Evolutionary conservation across 2,888 invertebrate species (phyloP), one percentile per base, ranked within the genome.

Genomic region (Limnephilus marmoratus): DNA sequence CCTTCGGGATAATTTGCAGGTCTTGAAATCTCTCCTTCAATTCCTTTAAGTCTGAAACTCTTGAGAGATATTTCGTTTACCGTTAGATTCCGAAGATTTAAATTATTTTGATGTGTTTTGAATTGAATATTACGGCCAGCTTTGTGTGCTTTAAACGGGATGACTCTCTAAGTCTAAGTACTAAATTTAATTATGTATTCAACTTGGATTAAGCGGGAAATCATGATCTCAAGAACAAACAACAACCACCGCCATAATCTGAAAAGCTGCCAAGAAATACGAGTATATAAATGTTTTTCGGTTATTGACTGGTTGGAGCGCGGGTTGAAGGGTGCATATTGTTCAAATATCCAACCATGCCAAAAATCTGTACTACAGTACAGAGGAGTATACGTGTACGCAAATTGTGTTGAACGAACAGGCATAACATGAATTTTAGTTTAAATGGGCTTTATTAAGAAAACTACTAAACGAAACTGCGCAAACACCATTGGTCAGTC

Each of bases 251-350:
- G 9, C 24, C n/a, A 7, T 68, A n/a, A 68, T 68, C 68, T 68
- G 68, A 68, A 68, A 68, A n/a, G 68, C n/a, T 68, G 68, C 68
- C 68, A 68, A 68, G 68, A 68, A 68, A 68, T 68, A n/a, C n/a
- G n/a, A n/a, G n/a, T n/a, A 31, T 31, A 68, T 68, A 68, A 68
- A 68, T 68, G 68, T 24, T 5, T 24, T 68, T 68, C n/a, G 68
- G 68, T n/a, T 68, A 68, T 68, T n/a, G 68, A 68, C 68, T 68
- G 68, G 68, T 68, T 68, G 24, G 24, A n/a, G 68, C n/a, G 9
- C 24, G 68, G 68, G 24, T n/a, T 68, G 68, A 68, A 68, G 68
- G 68, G 68, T 68, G 68, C 24, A 24, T 24, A 68, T 68, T 68
- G 68, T 68, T 68, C 68, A 24, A 68, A 68, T 68, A 68, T 18